These are phyloP conservation scores for Psilopsiagon aurifrons DNA, from an alignment of 2,113 vertebrate species.

Conservation along the genomic window DNA sequence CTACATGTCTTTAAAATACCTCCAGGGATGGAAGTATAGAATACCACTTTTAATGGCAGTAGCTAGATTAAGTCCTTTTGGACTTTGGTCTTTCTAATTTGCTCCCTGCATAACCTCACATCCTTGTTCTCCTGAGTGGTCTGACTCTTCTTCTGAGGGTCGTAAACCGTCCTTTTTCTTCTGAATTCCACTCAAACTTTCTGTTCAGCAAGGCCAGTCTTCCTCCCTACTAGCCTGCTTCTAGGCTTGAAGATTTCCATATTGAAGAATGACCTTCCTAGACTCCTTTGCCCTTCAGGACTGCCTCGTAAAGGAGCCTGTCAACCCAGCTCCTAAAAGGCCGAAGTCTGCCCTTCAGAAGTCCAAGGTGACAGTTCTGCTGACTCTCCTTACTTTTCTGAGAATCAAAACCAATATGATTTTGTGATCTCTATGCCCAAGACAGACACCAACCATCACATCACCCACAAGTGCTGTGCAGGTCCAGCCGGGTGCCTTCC, in stretches of 20 bases:
- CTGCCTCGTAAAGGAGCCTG: background rate
- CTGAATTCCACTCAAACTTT: background rate
- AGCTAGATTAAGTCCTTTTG: background rate
- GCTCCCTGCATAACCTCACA: background rate
- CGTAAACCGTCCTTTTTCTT: background rate
- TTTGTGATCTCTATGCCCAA: background rate
- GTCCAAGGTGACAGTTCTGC: background rate
- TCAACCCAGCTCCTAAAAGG: background rate
- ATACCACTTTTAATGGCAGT: background rate
- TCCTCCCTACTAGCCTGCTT: background rate
- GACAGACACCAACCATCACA: background rate
- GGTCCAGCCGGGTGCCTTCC: background rate
- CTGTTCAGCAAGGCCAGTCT: background rate
- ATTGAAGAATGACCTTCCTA: background rate
- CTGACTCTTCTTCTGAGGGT: background rate
- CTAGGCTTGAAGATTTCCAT: background rate
- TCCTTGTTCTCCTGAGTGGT: background rate
- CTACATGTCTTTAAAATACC: background rate
- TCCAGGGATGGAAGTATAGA: background rate
- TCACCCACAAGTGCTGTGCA: background rate
- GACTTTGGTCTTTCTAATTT: background rate
- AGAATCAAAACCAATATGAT: background rate
- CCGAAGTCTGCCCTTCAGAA: background rate
- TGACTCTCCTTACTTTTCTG: background rate
- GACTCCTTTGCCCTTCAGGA: background rate